Percentiles rank a stretch among this genome's conserved stretches.
phyloP scores from a whole-genome alignment of 35 echinoderm and acorn worm species.

The Stichopus chloronotus region DNA sequence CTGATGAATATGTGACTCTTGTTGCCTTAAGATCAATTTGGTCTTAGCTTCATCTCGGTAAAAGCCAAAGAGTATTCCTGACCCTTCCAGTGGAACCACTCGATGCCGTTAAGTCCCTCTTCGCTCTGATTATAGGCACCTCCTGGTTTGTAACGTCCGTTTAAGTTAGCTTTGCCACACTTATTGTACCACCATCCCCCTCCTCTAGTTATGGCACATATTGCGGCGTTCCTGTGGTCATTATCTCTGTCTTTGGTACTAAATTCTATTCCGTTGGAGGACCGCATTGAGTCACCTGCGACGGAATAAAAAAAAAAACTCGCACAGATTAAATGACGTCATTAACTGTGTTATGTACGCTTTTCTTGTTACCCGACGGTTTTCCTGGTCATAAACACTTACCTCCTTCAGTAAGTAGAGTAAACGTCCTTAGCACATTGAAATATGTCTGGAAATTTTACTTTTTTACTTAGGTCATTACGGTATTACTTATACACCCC shows the following conservation, averaged over 20 bases:
- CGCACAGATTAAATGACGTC: too few species aligned
- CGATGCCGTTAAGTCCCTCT: background rate
- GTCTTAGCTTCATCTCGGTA: background rate
- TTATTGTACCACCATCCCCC: conserved; percentile 58
- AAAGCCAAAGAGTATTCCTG: background rate
- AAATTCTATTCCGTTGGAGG: background rate
- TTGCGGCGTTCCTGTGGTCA: background rate
- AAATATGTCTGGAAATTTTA: too few species aligned
- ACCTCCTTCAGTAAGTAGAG: too few species aligned
- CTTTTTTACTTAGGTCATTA: too few species aligned
- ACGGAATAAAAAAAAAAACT: background rate
- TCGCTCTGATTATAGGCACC: background rate
- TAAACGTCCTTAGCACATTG: too few species aligned
- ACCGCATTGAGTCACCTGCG: conserved; percentile 28
- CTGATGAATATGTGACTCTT: too few species aligned
- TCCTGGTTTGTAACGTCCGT: conserved; percentile 13
- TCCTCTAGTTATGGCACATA: background rate
- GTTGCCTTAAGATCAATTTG: background rate
- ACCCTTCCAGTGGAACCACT: background rate
- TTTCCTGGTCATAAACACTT: too few species aligned
- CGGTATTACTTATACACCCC: too few species aligned
- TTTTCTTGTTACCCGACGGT: too few species aligned
- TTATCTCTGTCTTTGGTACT: conserved; percentile 57
- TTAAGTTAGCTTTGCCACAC: conserved; percentile 11
- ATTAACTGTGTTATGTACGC: too few species aligned